These are phyloP conservation scores for Leucophenga maculata DNA, from an alignment of 2,888 invertebrate genomes.

Conservation along the genomic window DNA sequence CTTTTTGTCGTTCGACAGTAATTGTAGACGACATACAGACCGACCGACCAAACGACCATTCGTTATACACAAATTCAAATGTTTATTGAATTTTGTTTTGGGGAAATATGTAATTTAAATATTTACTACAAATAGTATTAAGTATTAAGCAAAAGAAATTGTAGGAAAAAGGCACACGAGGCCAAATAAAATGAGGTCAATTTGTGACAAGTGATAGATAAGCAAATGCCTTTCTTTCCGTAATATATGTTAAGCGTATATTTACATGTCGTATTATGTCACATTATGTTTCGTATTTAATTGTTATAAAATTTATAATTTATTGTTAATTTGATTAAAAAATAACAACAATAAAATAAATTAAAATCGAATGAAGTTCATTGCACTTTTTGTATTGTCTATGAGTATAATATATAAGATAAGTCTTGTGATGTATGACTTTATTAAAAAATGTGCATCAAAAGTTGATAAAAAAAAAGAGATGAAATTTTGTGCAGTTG, in stretches of 20 bases:
- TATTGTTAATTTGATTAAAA: constrained; percentile 6
- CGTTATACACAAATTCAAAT: not conserved
- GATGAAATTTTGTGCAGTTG: too few relatives aligned
- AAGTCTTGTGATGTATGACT: not conserved
- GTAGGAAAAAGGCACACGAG: not conserved
- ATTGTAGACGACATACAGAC: constrained; percentile 7
- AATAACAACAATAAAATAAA: not conserved
- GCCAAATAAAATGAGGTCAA: constrained; percentile 9
- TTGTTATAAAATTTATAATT: constrained; percentile 12
- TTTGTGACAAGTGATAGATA: constrained; percentile 11
- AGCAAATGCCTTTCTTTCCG: not conserved
- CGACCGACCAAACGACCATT: not conserved
- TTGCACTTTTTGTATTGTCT: not conserved
- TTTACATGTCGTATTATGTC: not conserved
- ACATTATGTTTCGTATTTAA: not conserved
- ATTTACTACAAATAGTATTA: constrained; percentile 1
- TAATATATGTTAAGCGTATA: not conserved
- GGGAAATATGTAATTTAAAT: constrained; percentile 22
- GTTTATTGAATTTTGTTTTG: not conserved
- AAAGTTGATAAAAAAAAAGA: too few relatives aligned
- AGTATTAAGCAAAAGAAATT: not conserved
- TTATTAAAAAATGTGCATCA: too few relatives aligned
- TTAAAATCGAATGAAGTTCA: constrained; percentile 3
- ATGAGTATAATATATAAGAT: not conserved
- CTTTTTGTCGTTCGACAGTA: not conserved